Conservation (phyloP, 2,888 invertebrate species). For the Rhynchonema sp. region DNA sequence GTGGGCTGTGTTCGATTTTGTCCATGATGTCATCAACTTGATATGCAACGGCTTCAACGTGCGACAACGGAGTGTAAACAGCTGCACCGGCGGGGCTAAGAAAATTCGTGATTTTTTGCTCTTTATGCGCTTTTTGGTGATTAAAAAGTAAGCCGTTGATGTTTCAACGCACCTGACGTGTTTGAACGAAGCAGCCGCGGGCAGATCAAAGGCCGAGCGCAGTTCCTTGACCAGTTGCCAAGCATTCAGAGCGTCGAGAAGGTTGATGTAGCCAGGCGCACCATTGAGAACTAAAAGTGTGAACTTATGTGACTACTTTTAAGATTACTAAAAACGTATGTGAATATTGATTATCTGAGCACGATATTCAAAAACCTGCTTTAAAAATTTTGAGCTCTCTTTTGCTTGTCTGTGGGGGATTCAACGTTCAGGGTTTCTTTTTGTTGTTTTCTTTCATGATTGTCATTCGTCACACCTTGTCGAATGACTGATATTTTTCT, state of each 20-base stretch:
- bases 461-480: no score
- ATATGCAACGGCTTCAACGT: slow-evolving; percentile 60
- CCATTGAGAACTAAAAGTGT: slow-evolving; percentile 55
- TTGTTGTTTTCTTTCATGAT: no score
- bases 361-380: no score
- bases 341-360: no score
- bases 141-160: slow-evolving; percentile 1
- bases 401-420: no score
- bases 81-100: background rate
- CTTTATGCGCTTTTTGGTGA: no score
- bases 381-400: no score
- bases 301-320: background rate
- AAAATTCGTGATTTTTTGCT: no score
- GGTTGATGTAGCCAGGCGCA: slow-evolving; percentile 86
- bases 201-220: slow-evolving; percentile 52
- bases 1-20: slow-evolving; percentile 43
- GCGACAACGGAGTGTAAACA: slow-evolving; percentile 56
- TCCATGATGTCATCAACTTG: slow-evolving; percentile 50
- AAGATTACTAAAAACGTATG: no score
- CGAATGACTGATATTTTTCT: no score
- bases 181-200: slow-evolving; percentile 84
- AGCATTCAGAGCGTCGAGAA: slow-evolving; percentile 87
- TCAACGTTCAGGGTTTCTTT: no score
- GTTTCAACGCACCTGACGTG: slow-evolving; percentile 94
- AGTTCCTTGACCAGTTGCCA: slow-evolving; percentile 87